Conservation (phyloP, 2,113 vertebrate genomes). For the Ornithorhynchus anatinus region DNA sequence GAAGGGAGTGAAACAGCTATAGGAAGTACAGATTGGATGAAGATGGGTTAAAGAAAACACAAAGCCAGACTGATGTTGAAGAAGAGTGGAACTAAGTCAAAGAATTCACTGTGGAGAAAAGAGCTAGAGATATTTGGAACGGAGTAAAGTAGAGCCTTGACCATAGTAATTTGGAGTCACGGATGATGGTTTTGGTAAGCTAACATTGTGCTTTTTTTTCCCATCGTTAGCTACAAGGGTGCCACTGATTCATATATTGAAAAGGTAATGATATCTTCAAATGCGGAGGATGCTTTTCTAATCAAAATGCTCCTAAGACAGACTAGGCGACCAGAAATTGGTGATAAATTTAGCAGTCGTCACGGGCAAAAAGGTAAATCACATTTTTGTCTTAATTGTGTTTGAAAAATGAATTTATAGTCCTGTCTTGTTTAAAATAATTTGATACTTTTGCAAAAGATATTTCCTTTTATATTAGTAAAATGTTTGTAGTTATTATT, state of each 20-base stretch:
- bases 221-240: conserved; percentile 89
- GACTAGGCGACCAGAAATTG: conserved; percentile 94
- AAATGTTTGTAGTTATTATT: neutral
- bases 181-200: too few species aligned
- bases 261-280: conserved; percentile 99
- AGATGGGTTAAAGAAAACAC: too few species aligned
- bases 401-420: neutral
- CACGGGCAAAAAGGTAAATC: conserved; percentile 95
- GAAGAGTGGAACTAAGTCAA: too few species aligned
- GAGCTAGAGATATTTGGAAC: too few species aligned
- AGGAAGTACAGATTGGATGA: too few species aligned
- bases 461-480: neutral
- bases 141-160: too few species aligned
- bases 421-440: neutral
- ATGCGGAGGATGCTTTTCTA: conserved; percentile 96
- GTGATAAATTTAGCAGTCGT: conserved; percentile 98
- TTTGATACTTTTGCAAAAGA: neutral
- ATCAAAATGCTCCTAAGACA: conserved; percentile 98
- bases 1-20: too few species aligned
- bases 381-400: neutral
- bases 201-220: too few species aligned
- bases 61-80: too few species aligned
- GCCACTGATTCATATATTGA: conserved; percentile 96
- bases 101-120: too few species aligned
- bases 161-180: too few species aligned